A percentile compares a stretch with the other conserved stretches of the same genome.
Conservation (phyloP, 2,113 vertebrate species). For the Forbesichthys papilliferus region DNA sequence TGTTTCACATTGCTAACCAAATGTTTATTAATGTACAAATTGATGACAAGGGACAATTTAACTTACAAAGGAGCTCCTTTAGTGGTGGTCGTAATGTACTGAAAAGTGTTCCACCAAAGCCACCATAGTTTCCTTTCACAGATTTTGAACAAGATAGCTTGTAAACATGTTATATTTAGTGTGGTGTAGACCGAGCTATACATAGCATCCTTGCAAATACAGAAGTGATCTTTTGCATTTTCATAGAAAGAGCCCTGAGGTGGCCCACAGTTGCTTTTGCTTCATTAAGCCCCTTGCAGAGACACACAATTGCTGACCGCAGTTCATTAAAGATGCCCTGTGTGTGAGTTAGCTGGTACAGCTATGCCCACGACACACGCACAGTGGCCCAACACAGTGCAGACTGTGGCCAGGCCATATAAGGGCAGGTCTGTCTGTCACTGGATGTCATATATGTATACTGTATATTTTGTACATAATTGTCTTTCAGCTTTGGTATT, state of each 20-base stretch:
- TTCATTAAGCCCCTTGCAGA: conserved; percentile 42
- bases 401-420: conserved; percentile 14
- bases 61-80: not conserved
- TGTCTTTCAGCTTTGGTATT: conserved; percentile 73
- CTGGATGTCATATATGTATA: not conserved
- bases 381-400: conserved; percentile 14
- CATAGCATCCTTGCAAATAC: conserved; percentile 4
- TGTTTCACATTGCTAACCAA: conserved; percentile 43
- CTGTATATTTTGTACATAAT: conserved; percentile 39
- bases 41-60: not conserved
- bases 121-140: not conserved
- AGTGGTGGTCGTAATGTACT: too few species aligned
- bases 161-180: not conserved
- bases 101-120: not conserved
- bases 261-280: conserved; percentile 37
- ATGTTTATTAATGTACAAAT: conserved; percentile 41
- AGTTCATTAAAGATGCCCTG: conserved; percentile 66
- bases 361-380: conserved; percentile 20
- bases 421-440: conserved; percentile 10
- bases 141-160: not conserved
- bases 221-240: conserved; percentile 15
- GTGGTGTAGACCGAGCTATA: conserved; percentile 1
- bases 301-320: conserved; percentile 47
- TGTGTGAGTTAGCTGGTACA: conserved; percentile 44
- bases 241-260: conserved; percentile 29